Evolutionary conservation across 2,888 invertebrate species (phyloP), one percentile per base, ranked within the genome.

Genomic region (Platypus cylindrus): DNA sequence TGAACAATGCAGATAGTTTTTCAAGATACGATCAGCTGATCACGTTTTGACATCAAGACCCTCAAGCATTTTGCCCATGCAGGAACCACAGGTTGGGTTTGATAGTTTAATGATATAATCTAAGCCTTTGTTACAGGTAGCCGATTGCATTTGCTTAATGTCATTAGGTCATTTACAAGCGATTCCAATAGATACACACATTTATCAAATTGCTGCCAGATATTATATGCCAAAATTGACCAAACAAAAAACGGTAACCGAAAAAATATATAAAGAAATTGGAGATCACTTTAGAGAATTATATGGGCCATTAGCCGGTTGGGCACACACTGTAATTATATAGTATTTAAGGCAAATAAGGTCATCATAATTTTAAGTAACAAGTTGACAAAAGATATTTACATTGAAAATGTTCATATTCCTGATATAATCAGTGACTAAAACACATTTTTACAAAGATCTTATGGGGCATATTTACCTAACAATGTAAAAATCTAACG

Each of bases 91-190:
- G 22, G 7, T 8, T 13, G 11, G n/a, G 4, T 25, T 25, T 5
- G n/a, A 25, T 25, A 7, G n/a, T 27, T 14, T 4, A 24, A 24
- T 7, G n/a, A n/a, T n/a, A n/a, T n/a, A n/a, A 16, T 30, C 11
- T n/a, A 4, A 23, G 14, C 29, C 17, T 40, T 41, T 41, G 44
- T 58, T 58, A 22, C 50, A 86, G 84, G 89, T 98, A 12, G 93
- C 97, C 0, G 97, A 98, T 62, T 98, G 97, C 61, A 84, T 98
- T 48, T 91, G 90, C 55, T 68, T 98, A 13, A 97, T 98, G 95
- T 91, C 94, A 0, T 59, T 98, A 32, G 80, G 82, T 36, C 87
- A 95, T 56, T 60, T 86, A 31, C 75, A 81, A 49, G 79, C 93
- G 0, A 75, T 98, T 34, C 97, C 97, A 1, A 83, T 97, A 0